These are phyloP conservation scores for Drosophila mayaguana DNA, from an alignment of 2,888 invertebrate species.

Conservation along the genomic window DNA sequence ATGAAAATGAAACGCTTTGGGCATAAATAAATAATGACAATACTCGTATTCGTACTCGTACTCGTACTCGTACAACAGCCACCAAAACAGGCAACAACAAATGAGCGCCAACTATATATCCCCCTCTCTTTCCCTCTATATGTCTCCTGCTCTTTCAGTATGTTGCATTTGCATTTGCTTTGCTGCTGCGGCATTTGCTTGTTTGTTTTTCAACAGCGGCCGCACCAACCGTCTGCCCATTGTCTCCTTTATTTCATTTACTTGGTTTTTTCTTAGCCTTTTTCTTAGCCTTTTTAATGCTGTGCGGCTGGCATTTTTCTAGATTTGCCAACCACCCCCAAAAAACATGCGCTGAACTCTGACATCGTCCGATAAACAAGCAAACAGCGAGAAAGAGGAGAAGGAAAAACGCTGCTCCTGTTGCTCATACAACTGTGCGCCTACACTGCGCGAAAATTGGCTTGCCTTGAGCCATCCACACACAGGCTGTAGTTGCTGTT, in stretches of 20 bases:
- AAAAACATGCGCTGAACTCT: slow-evolving; percentile 77
- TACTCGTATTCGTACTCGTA: slow-evolving; percentile 54
- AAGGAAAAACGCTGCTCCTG: slow-evolving; percentile 34
- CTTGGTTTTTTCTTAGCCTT: slow-evolving; percentile 21
- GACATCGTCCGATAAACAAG: slow-evolving; percentile 57
- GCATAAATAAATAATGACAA: slow-evolving; percentile 81
- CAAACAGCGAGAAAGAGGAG: slow-evolving; percentile 1
- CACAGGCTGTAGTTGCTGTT: neutral
- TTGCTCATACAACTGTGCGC: slow-evolving; percentile 14
- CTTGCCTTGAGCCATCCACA: slow-evolving; percentile 47
- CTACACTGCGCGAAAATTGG: slow-evolving; percentile 52
- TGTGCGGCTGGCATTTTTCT: slow-evolving; percentile 69
- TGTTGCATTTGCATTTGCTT: slow-evolving; percentile 12
- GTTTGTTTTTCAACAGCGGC: slow-evolving; percentile 73
- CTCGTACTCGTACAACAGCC: slow-evolving; percentile 46
- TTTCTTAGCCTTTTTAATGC: slow-evolving; percentile 23
- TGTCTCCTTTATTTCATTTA: slow-evolving; percentile 47
- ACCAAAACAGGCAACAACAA: slow-evolving; percentile 78
- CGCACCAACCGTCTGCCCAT: slow-evolving; percentile 78
- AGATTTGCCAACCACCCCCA: slow-evolving; percentile 77
- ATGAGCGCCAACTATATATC: slow-evolving; percentile 57
- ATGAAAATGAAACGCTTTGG: slow-evolving; percentile 80
- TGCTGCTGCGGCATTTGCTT: slow-evolving; percentile 67
- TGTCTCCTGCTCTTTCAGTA: neutral
- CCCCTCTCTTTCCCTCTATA: neutral